Percentiles rank a stretch among this genome's conserved stretches.
Conservation (phyloP, 2,888 invertebrate species). For the Entomobrya multifasciata region DNA sequence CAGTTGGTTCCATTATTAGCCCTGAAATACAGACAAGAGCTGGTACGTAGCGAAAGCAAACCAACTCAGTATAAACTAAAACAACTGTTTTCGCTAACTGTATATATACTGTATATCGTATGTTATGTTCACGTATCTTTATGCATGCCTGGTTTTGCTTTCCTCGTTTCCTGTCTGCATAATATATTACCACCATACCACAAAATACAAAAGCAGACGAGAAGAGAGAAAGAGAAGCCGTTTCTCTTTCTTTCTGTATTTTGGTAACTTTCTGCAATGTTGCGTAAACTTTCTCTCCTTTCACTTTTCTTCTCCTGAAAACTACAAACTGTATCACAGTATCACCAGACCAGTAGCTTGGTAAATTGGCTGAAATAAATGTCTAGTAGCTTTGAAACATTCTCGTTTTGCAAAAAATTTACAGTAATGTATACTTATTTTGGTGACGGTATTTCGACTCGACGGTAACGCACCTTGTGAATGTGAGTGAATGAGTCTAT, state of each 20-base stretch:
- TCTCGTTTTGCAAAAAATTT: constrained; percentile 8
- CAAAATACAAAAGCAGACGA: background rate
- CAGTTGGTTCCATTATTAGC: constrained; percentile 90
- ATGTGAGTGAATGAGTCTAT: background rate
- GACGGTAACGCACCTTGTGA: background rate
- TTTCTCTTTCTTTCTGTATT: constrained; percentile 8
- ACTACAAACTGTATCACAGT: background rate
- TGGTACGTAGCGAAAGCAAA: constrained; percentile 84
- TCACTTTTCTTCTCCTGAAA: background rate
- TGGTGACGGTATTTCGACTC: background rate
- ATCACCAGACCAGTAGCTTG: background rate
- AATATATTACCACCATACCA: constrained; percentile 22
- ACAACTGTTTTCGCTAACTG: background rate
- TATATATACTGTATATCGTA: background rate
- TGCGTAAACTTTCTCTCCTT: constrained; percentile 14
- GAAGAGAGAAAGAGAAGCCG: background rate
- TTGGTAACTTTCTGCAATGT: constrained; percentile 17
- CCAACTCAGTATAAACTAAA: background rate
- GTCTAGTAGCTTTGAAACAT: no score
- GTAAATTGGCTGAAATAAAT: background rate
- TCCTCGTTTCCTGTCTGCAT: constrained; percentile 26
- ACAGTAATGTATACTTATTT: background rate
- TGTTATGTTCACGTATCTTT: background rate
- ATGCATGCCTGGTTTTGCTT: background rate
- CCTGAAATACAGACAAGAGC: constrained; percentile 93